phyloP scores from a whole-genome alignment of 2,888 invertebrate species.

The Cordylochernes scorpioides region DNA sequence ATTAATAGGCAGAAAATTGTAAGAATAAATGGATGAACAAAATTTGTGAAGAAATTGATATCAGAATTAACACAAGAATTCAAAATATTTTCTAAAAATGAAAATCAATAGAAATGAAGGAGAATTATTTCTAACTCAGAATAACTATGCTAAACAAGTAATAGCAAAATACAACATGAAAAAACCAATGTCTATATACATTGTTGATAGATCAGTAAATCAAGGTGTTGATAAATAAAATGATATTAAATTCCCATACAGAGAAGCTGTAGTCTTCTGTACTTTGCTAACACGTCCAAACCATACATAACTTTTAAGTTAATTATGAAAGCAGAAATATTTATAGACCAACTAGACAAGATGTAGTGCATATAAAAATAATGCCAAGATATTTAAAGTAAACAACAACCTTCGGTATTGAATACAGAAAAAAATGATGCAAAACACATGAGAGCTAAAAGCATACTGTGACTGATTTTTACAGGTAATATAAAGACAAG shows the following conservation, averaged over 20 bases:
- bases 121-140: not conserved
- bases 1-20: not conserved
- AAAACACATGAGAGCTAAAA: not conserved
- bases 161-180: not conserved
- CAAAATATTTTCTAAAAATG: not conserved
- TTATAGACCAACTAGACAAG: not conserved
- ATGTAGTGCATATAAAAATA: not conserved
- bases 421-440: not conserved
- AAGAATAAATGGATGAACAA: not conserved
- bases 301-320: not conserved
- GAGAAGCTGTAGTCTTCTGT: not conserved
- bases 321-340: not conserved
- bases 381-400: not conserved
- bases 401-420: not conserved
- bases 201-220: not conserved
- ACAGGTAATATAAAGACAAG: not conserved
- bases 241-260: not conserved
- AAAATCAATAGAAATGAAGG: not conserved
- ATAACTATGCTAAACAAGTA: not conserved
- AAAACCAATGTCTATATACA: not conserved
- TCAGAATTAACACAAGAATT: not conserved
- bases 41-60: not conserved
- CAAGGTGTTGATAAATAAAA: not conserved
- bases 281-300: not conserved
- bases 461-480: not conserved